A percentile compares a stretch with the other conserved stretches of the same genome.
Evolutionary conservation across 2,113 vertebrate species (phyloP).

Genomic region (Morphnarchus princeps): DNA sequence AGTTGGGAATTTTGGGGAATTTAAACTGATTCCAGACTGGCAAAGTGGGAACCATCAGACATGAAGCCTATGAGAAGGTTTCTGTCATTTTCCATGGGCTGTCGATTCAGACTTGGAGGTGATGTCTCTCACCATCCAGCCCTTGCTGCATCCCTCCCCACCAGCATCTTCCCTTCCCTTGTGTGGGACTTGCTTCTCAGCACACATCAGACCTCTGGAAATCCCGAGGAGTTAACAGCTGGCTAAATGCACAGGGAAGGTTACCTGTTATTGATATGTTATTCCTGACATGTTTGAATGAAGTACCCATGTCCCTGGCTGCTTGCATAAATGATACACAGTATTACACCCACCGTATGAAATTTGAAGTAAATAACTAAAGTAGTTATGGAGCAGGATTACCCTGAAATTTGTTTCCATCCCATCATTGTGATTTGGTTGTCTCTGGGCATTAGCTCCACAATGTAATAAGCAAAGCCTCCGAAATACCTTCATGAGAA

Average conservation of each 20-base stretch:
- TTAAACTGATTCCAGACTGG: not conserved
- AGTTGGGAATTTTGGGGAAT: not conserved
- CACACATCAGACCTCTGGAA: not conserved
- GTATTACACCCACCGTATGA: not conserved
- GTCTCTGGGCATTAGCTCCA: slow-evolving; percentile 63
- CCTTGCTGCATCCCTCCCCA: not conserved
- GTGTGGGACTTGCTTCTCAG: not conserved
- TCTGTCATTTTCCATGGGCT: not conserved
- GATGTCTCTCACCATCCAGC: not conserved
- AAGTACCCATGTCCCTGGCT: not conserved
- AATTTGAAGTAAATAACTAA: not conserved
- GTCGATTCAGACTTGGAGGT: not conserved
- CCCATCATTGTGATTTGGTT: slow-evolving; percentile 43
- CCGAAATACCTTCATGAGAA: slow-evolving; percentile 60
- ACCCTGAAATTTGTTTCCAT: slow-evolving; percentile 67
- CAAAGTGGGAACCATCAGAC: not conserved
- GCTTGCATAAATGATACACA: not conserved
- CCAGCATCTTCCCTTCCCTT: not conserved
- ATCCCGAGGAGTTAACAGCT: not conserved
- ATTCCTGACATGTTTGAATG: not conserved
- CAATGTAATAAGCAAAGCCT: slow-evolving; percentile 56
- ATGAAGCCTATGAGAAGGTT: not conserved
- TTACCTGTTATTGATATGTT: not conserved
- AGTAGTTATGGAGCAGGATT: not conserved
- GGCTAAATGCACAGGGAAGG: not conserved